These are phyloP conservation scores for Chymomyza costata DNA, from an alignment of 1,140 invertebrate species.

Conservation along the genomic window DNA sequence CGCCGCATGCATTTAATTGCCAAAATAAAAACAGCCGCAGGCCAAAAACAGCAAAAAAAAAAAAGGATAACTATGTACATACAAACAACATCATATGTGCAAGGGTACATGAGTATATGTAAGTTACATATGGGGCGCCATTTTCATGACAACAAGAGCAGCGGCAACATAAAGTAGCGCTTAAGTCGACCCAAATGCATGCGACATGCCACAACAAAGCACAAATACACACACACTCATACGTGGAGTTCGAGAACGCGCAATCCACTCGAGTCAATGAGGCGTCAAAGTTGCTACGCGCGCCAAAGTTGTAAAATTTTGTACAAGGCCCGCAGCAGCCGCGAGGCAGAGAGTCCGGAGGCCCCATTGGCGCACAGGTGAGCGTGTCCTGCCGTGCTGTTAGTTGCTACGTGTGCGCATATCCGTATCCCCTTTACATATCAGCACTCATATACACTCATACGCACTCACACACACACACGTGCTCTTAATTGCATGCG, in stretches of 20 bases:
- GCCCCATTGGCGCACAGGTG: conserved; percentile 58
- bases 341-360: too few relatives aligned
- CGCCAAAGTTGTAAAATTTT: conserved; percentile 68
- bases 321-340: conserved; percentile 43
- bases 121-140: conserved; percentile 61
- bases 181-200: conserved; percentile 64
- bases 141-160: conserved; percentile 45
- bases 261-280: conserved; percentile 63
- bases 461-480: conserved; percentile 44
- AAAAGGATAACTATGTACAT: conserved; percentile 4
- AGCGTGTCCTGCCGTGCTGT: neutral
- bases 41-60: conserved; percentile 8
- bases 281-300: conserved; percentile 68
- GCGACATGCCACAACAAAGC: conserved; percentile 60
- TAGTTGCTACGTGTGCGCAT: neutral
- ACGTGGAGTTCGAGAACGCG: conserved; percentile 21
- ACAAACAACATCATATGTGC: too few relatives aligned
- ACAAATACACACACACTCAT: conserved; percentile 12
- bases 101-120: conserved; percentile 59
- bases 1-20: conserved; percentile 74
- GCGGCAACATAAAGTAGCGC: conserved; percentile 57
- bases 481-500: conserved; percentile 73
- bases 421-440: conserved; percentile 2
- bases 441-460: neutral
- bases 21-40: conserved; percentile 64